phyloP scores from a whole-genome alignment of 2,113 vertebrate species.

The Quiscalus mexicanus region DNA sequence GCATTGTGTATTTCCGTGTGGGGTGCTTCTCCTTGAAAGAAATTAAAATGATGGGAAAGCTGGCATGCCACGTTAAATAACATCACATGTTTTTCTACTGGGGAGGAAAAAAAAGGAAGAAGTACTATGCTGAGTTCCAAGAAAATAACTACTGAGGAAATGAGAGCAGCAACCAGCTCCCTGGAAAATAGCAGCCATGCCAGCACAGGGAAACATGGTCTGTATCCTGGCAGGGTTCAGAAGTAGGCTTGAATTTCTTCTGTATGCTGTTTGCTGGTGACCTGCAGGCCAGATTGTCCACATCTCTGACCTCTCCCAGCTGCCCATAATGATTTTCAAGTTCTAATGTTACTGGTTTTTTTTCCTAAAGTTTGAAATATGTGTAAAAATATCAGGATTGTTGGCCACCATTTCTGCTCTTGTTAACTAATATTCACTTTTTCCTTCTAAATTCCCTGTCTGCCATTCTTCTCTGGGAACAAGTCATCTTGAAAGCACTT shows the following conservation, averaged over 20 bases:
- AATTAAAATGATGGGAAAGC: conserved; percentile 47
- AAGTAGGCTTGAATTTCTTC: background rate
- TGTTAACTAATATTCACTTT: background rate
- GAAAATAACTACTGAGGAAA: conserved; percentile 34
- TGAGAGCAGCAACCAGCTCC: background rate
- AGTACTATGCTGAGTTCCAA: conserved; percentile 20
- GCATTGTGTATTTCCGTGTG: background rate
- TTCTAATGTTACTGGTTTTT: rapidly evolving
- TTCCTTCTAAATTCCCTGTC: background rate
- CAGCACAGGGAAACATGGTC: background rate
- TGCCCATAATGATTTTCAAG: background rate
- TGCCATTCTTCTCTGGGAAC: background rate
- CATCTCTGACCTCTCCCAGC: background rate
- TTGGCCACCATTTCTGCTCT: background rate
- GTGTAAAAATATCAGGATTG: background rate
- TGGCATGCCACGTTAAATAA: conserved; percentile 34
- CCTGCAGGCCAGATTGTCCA: background rate
- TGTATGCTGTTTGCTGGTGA: background rate
- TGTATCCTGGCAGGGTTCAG: background rate
- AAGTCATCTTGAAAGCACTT: background rate
- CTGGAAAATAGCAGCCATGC: background rate
- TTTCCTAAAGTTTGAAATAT: background rate
- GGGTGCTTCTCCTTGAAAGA: conserved; percentile 31
- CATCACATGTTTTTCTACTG: conserved; percentile 25
- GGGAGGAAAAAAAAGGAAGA: background rate